Conservation (phyloP, 2,888 invertebrate species). For the Emmelina monodactyla region DNA sequence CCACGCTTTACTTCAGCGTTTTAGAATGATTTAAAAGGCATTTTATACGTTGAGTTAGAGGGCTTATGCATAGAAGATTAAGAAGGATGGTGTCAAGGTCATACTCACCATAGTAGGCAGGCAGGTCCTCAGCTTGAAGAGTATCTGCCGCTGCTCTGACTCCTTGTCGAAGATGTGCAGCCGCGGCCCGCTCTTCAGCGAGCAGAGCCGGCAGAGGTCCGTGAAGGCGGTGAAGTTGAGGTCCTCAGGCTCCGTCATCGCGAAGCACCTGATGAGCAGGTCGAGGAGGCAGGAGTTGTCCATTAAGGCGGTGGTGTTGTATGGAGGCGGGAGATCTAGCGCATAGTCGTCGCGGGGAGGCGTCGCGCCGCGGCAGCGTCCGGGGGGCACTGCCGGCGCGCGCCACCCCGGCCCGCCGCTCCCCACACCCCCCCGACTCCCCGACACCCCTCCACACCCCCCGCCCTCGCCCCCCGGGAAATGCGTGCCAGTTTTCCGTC, state of each 20-base stretch:
- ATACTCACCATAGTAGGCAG: slow-evolving; percentile 72
- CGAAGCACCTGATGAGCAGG: slow-evolving; percentile 68
- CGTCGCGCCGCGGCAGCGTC: slow-evolving; percentile 61
- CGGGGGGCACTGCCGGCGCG: slow-evolving; percentile 51
- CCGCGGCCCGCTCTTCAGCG: slow-evolving; percentile 73
- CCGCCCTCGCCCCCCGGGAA: slow-evolving; percentile 19
- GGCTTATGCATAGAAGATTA: not conserved
- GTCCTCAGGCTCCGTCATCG: slow-evolving; percentile 72
- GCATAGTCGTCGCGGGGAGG: slow-evolving; percentile 58
- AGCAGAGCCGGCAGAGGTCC: slow-evolving; percentile 75
- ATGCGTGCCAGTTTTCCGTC: slow-evolving; percentile 15
- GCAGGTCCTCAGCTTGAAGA: slow-evolving; percentile 74
- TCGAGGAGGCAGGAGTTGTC: slow-evolving; percentile 68
- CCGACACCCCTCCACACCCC: slow-evolving; percentile 24
- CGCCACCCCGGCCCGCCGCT: slow-evolving; percentile 19
- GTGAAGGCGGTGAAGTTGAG: slow-evolving; percentile 73
- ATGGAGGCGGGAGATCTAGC: slow-evolving; percentile 58
- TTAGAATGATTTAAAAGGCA: not conserved
- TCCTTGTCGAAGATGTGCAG: slow-evolving; percentile 77
- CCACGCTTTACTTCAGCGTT: too few relatives aligned
- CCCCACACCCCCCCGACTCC: slow-evolving; percentile 28
- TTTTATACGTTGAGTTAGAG: not conserved
- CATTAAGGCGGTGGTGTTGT: slow-evolving; percentile 58
- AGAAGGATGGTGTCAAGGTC: too few relatives aligned
- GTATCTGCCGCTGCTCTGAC: slow-evolving; percentile 73